A percentile compares a stretch with the other conserved stretches of the same genome.
phyloP scores from a whole-genome alignment of 2,888 invertebrate species.

The Pheosia gnoma region DNA sequence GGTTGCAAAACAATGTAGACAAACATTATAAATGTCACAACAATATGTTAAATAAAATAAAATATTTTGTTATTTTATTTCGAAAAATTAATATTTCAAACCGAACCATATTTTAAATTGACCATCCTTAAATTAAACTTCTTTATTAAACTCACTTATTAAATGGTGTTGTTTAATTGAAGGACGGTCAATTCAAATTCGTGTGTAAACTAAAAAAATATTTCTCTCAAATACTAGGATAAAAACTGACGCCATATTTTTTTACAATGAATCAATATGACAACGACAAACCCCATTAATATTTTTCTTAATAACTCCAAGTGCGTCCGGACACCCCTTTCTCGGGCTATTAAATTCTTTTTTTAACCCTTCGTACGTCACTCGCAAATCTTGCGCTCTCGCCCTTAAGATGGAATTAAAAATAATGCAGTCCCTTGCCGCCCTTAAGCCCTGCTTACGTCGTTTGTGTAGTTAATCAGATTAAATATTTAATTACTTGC shows the following conservation, averaged over 20 bases:
- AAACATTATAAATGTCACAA: too few relatives aligned
- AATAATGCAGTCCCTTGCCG: slow-evolving; percentile 68
- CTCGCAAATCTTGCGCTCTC: slow-evolving; percentile 63
- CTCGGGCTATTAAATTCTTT: slow-evolving; percentile 56
- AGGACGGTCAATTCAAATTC: too few relatives aligned
- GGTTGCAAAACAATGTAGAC: too few relatives aligned
- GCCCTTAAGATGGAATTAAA: slow-evolving; percentile 72
- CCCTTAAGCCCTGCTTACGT: slow-evolving; percentile 58
- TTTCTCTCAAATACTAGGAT: too few relatives aligned
- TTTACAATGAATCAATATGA: slow-evolving; percentile 19
- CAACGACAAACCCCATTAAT: slow-evolving; percentile 69
- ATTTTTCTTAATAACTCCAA: slow-evolving; percentile 64
- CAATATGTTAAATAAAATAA: too few relatives aligned
- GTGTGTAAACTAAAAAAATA: too few relatives aligned
- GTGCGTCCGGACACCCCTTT: slow-evolving; percentile 63
- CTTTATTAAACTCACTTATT: too few relatives aligned
- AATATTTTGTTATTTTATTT: too few relatives aligned
- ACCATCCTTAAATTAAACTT: too few relatives aligned
- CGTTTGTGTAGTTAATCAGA: slow-evolving; percentile 79
- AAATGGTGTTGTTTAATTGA: too few relatives aligned
- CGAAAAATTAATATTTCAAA: too few relatives aligned
- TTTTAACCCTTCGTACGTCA: slow-evolving; percentile 61
- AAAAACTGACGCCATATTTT: neutral
- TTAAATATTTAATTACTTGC: slow-evolving; percentile 81
- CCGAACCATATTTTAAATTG: too few relatives aligned